Base-by-base conservation (phyloP, 2,113 vertebrate species). In the Halichoerus grypus region DNA sequence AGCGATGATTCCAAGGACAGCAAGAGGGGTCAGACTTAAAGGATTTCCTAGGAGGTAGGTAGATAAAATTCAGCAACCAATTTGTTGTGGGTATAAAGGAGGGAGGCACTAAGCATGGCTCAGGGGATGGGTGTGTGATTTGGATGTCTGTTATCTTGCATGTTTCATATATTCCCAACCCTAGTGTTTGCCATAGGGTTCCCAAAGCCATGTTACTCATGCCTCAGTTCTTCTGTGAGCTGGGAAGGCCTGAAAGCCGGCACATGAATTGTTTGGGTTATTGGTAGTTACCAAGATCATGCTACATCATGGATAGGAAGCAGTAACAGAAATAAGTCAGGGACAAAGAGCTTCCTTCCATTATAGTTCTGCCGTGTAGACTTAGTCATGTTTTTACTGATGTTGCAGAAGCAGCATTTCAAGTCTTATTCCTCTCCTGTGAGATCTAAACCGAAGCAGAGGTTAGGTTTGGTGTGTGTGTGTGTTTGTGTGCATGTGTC, bases 371-470 rank as follows among this genome's bases (percentile, higher is more conserved):
- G 33, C 22, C 26, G 61, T 88, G 28, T 86, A 67, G 26, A 92
- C 31, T 36, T 82, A 84, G 16, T 69, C 46, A 4, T 61, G 4
- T 82, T 51, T 90, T 74, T 81, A 55, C 39, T 18, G 28, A 86
- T 67, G 9, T 36, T 10, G 1, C 74, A 51, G 84, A 88, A 85
- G 22, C 36, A n/a, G 49, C 57, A 95, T 88, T 85, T 94, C 11
- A 72, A 74, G 80, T 71, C 42, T 80, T 57, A 51, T 13, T 97
- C 15, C 63, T 93, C 26, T 89, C 57, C 61, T 51, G 1, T 55
- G 63, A 92, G 85, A 77, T 46, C 74, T 77, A 77, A 77, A 87
- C n/a, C 53, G 95, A 96, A 85, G 19, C 46, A 69, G 8, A 46
- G 15, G 36, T 72, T n/a, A 24, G 69, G 19, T 49, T 71, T 63